Conservation (phyloP, 1,140 invertebrate species). For the Anastrepha obliqua region DNA sequence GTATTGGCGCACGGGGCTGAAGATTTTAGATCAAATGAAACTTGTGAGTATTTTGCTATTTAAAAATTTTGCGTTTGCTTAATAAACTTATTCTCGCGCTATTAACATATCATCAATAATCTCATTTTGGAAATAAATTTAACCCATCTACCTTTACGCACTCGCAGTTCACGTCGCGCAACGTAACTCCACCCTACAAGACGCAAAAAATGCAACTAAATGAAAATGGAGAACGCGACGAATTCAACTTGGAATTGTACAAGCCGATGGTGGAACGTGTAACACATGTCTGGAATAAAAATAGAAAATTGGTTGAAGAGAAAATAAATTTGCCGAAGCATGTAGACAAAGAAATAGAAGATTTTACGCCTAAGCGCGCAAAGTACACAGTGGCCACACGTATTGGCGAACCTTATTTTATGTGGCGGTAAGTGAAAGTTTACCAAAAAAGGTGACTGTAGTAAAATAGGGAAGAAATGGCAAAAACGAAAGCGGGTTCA, state of each 20-base stretch:
- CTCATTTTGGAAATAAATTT: neutral
- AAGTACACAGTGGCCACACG: conserved; percentile 67
- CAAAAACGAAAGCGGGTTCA: no score
- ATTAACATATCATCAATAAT: neutral
- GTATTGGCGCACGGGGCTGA: conserved; percentile 66
- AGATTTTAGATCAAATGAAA: conserved; percentile 68
- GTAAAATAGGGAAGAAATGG: neutral
- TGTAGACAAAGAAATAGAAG: conserved; percentile 62
- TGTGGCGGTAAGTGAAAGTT: conserved; percentile 64
- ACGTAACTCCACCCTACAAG: conserved; percentile 64
- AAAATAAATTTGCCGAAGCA: conserved; percentile 63
- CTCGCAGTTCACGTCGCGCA: conserved; percentile 61
- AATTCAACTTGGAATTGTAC: conserved; percentile 86
- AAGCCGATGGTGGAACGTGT: conserved; percentile 68
- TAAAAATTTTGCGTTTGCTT: neutral
- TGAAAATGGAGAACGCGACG: conserved; percentile 80
- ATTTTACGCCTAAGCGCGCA: conserved; percentile 65
- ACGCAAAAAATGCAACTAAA: conserved; percentile 82
- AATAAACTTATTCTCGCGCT: neutral
- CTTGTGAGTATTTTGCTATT: conserved; percentile 55
- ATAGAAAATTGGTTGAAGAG: conserved; percentile 61
- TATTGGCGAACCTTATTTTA: conserved; percentile 69
- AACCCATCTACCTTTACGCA: neutral
- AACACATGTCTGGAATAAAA: conserved; percentile 68
- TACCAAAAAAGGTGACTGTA: neutral